These are phyloP conservation scores for Neoniphon sammara DNA, from an alignment of 2,797 vertebrate species.

Conservation along the genomic window DNA sequence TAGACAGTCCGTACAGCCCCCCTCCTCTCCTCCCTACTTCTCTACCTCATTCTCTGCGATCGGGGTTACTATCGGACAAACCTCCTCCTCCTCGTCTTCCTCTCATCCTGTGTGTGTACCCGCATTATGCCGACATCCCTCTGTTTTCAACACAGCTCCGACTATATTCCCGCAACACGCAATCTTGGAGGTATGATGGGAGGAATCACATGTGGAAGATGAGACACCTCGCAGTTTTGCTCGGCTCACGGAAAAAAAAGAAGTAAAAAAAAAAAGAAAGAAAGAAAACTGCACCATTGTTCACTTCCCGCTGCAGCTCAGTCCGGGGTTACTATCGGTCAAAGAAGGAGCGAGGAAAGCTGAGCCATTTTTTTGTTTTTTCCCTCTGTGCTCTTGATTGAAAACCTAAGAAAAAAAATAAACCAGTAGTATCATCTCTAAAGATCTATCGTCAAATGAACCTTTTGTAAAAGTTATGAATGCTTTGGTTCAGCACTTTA, in stretches of 20 bases:
- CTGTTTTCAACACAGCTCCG: neutral
- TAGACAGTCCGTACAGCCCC: constrained; percentile 43
- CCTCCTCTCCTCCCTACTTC: constrained; percentile 22
- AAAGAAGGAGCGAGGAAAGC: constrained; percentile 40
- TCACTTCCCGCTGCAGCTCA: neutral
- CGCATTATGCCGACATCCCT: neutral
- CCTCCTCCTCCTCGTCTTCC: constrained; percentile 30
- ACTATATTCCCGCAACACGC: neutral
- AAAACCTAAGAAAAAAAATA: too few species aligned
- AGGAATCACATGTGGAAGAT: neutral
- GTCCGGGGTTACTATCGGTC: constrained; percentile 60
- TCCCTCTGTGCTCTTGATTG: too few species aligned
- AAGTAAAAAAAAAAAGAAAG: too few species aligned
- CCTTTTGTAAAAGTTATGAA: too few species aligned
- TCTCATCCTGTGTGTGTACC: constrained; percentile 14
- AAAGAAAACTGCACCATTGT: neutral
- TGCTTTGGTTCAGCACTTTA: too few species aligned
- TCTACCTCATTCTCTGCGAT: constrained; percentile 33
- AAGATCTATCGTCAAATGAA: too few species aligned
- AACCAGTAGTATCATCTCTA: too few species aligned
- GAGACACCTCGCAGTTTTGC: constrained; percentile 18
- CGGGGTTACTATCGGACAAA: constrained; percentile 79
- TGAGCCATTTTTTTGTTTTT: neutral
- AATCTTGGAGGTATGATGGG: neutral
- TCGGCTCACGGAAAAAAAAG: neutral